These are phyloP conservation scores for Ovis canadensis DNA, from an alignment of 2,113 vertebrate genomes.

Conservation along the genomic window DNA sequence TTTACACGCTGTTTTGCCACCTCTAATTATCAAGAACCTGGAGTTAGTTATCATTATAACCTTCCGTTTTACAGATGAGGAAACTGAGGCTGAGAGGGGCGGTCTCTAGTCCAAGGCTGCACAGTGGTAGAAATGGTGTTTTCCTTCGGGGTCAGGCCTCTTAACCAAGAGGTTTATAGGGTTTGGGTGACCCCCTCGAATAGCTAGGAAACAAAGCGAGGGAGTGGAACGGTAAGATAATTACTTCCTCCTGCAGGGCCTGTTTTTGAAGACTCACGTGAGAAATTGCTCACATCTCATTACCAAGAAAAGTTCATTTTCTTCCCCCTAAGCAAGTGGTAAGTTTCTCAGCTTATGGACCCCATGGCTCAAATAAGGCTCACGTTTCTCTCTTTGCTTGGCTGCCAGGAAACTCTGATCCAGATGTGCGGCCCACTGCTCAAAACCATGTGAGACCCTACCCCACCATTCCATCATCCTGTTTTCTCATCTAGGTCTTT, in stretches of 20 bases:
- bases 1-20: neutral
- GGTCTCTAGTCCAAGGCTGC: neutral
- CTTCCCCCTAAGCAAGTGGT: neutral
- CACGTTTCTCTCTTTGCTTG: neutral
- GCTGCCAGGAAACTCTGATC: neutral
- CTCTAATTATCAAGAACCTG: neutral
- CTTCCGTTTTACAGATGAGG: neutral
- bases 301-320: neutral
- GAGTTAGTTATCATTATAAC: neutral
- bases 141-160: neutral
- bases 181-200: neutral
- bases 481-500: neutral
- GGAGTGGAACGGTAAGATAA: neutral
- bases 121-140: neutral
- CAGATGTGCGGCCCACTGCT: neutral
- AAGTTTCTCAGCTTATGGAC: neutral
- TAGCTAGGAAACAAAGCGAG: neutral
- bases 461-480: fast-evolving
- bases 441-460: no score
- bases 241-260: neutral
- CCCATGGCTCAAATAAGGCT: neutral
- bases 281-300: neutral
- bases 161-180: neutral
- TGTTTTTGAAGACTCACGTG: neutral
- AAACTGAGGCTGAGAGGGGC: neutral